A percentile compares a stretch with the other conserved stretches of the same genome.
Conservation (phyloP, 2,797 vertebrate species). For the Onychomys leucogaster region DNA sequence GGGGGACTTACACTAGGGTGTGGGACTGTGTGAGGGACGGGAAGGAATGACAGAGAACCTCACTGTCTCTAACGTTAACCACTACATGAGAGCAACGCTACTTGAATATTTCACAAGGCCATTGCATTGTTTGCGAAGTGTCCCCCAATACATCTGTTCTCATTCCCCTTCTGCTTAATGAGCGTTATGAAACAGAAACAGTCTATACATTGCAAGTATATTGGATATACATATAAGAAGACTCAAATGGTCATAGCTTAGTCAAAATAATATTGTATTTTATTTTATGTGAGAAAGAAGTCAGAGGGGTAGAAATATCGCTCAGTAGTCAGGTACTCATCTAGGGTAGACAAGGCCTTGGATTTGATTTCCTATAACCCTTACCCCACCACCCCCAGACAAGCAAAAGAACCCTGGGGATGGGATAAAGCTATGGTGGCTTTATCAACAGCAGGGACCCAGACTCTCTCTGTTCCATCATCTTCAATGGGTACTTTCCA, state of each 20-base stretch:
- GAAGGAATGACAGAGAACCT: background rate
- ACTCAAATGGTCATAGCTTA: background rate
- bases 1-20: background rate
- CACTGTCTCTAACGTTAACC: background rate
- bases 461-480: background rate
- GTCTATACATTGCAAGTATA: background rate
- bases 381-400: too few species aligned
- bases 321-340: background rate
- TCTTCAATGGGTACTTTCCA: background rate
- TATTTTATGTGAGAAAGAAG: background rate
- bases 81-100: background rate
- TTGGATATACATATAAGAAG: background rate
- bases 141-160: background rate
- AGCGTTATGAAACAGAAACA: background rate
- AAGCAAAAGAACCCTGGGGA: background rate
- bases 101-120: background rate
- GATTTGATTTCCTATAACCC: background rate
- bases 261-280: constrained; percentile 11
- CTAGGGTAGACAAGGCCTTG: background rate
- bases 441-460: background rate
- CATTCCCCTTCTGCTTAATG: background rate
- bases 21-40: background rate
- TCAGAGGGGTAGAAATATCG: background rate
- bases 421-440: background rate
- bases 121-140: background rate